Evolutionary conservation across 2,888 invertebrate species (phyloP).

Genomic region (Merodon equestris): DNA sequence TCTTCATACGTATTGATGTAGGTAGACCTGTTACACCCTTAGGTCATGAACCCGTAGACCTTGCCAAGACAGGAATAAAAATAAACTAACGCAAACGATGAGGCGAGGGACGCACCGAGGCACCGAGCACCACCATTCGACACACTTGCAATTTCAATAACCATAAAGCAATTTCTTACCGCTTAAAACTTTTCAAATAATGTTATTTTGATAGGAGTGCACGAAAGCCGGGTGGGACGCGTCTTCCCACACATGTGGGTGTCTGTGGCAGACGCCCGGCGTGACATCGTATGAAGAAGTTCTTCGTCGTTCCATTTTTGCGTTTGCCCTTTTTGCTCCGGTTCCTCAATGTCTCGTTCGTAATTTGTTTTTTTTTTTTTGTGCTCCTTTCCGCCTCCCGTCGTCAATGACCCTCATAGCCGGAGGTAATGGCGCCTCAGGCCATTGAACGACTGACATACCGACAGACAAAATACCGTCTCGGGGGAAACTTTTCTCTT

Average conservation of each 20-base stretch:
- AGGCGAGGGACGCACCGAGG: background rate
- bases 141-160: constrained; percentile 63
- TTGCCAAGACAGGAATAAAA: constrained; percentile 25
- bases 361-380: too few species aligned
- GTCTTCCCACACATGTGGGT: too few species aligned
- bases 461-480: too few species aligned
- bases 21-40: constrained; percentile 55
- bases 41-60: constrained; percentile 31
- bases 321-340: constrained; percentile 5
- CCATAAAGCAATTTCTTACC: constrained; percentile 61
- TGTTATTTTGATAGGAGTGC: constrained; percentile 46
- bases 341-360: constrained; percentile 16
- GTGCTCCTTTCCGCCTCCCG: constrained; percentile 11
- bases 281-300: too few species aligned
- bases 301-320: too few species aligned
- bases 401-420: too few species aligned
- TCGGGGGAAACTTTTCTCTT: constrained; percentile 27
- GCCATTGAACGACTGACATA: too few species aligned
- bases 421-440: background rate
- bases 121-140: constrained; percentile 7
- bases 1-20: constrained; percentile 19
- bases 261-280: too few species aligned
- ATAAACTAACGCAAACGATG: constrained; percentile 13
- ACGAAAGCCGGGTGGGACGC: too few species aligned
- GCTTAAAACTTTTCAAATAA: constrained; percentile 68